Evolutionary conservation across 2,113 vertebrate species (phyloP).

Genomic region (Falco punctatus): DNA sequence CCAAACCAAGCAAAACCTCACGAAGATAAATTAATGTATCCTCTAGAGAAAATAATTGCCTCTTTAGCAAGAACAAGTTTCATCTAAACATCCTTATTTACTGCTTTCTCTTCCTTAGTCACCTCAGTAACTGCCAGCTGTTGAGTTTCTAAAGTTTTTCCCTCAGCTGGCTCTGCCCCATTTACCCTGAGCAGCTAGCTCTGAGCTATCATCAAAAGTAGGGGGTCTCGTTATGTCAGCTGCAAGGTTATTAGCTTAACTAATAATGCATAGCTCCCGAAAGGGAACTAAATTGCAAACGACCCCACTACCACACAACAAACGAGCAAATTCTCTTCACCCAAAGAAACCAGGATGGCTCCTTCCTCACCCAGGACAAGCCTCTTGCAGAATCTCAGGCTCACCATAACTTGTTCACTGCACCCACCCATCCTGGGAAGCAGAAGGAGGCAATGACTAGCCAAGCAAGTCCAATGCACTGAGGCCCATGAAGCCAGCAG

Average conservation of each 20-base stretch:
- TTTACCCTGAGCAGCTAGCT: conserved; percentile 9
- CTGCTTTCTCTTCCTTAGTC: not conserved
- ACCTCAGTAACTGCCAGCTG: not conserved
- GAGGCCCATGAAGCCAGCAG: not conserved
- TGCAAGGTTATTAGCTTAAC: not conserved
- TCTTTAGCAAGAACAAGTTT: conserved; percentile 10
- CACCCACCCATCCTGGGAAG: not conserved
- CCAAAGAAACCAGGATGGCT: not conserved
- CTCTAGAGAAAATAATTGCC: not conserved
- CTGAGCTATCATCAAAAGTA: not conserved
- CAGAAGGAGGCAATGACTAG: not conserved
- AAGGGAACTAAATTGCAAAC: not conserved
- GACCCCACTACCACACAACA: not conserved
- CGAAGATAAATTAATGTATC: not conserved
- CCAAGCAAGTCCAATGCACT: not conserved
- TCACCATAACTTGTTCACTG: not conserved
- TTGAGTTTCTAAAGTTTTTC: conserved; percentile 1
- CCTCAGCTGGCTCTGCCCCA: not conserved
- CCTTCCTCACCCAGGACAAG: not conserved
- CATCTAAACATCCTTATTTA: not conserved
- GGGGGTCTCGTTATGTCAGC: not conserved
- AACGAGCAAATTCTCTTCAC: not conserved
- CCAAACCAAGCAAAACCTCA: not conserved
- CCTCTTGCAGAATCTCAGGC: not conserved
- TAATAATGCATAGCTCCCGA: not conserved